Conservation (phyloP, 2,113 vertebrate genomes). For the Tretioscincus oriximinensis region DNA sequence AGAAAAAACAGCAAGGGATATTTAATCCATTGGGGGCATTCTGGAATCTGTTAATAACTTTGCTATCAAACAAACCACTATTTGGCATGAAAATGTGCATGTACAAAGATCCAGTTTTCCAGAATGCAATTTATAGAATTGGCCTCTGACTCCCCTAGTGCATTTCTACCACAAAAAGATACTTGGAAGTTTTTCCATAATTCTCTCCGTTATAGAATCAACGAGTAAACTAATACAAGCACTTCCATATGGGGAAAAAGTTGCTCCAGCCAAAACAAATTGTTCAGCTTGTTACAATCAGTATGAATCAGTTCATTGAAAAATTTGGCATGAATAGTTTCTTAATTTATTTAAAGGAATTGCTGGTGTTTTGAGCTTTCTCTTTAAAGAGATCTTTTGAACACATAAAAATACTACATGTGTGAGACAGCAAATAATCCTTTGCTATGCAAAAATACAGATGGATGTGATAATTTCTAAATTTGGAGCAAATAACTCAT, state of each 20-base stretch:
- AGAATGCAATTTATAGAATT: slow-evolving; percentile 51
- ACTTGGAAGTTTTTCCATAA: slow-evolving; percentile 55
- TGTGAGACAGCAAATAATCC: slow-evolving; percentile 57
- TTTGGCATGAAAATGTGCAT: slow-evolving; percentile 33
- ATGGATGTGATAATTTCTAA: slow-evolving; percentile 55
- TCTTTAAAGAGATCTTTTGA: slow-evolving; percentile 64
- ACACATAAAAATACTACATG: slow-evolving; percentile 69
- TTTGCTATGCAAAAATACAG: slow-evolving; percentile 51
- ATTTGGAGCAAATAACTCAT: slow-evolving; percentile 7
- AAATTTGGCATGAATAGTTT: slow-evolving; percentile 68
- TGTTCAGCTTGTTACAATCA: slow-evolving; percentile 77
- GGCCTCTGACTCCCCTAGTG: slow-evolving; percentile 57
- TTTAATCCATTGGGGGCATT: slow-evolving; percentile 2
- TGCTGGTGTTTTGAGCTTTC: slow-evolving; percentile 64
- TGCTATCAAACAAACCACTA: slow-evolving; percentile 17
- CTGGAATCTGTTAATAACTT: slow-evolving; percentile 50
- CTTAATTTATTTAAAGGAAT: slow-evolving; percentile 57
- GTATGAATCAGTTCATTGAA: slow-evolving; percentile 70
- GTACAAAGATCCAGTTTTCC: slow-evolving; percentile 25
- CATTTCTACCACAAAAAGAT: slow-evolving; percentile 63
- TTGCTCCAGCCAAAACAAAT: slow-evolving; percentile 79
- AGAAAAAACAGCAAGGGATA: background rate
- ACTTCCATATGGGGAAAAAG: slow-evolving; percentile 79
- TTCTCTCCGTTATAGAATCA: slow-evolving; percentile 71
- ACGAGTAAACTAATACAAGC: slow-evolving; percentile 70